Conservation (phyloP, 2,113 vertebrate genomes). For the Pseudonaja textilis region DNA sequence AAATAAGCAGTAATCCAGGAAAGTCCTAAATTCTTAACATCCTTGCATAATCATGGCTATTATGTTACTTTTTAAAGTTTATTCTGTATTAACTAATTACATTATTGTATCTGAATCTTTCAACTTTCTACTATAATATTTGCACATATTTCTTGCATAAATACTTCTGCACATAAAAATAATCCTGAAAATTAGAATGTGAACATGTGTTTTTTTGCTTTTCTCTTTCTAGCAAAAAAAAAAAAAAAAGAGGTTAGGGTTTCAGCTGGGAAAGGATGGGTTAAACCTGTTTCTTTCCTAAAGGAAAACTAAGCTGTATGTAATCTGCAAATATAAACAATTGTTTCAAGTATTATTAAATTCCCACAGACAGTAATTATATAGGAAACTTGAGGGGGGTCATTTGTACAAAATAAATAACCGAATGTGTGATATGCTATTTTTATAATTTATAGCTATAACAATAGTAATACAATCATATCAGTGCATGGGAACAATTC, state of each 20-base stretch:
- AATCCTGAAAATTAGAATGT: not conserved
- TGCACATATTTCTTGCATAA: not conserved
- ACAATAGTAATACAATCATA: not conserved
- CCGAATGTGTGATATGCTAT: not conserved
- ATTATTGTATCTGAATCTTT: not conserved
- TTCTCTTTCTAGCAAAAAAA: not conserved
- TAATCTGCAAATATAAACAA: not conserved
- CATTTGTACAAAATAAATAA: not conserved
- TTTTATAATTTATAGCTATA: not conserved
- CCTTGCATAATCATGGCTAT: not conserved
- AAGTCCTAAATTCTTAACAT: not conserved
- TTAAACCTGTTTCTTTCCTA: not conserved
- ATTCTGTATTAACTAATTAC: not conserved
- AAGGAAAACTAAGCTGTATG: not conserved
- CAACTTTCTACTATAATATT: not conserved
- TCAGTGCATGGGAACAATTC: not conserved
- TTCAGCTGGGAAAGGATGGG: not conserved
- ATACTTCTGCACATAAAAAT: not conserved
- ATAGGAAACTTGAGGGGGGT: not conserved
- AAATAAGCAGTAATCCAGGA: not conserved
- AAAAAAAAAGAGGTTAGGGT: not conserved
- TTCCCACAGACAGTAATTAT: not conserved
- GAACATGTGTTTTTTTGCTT: not conserved
- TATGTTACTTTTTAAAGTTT: not conserved
- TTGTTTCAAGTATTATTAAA: not conserved